phyloP scores from a whole-genome alignment of 2,797 vertebrate genomes.

The Halcyon badia region DNA sequence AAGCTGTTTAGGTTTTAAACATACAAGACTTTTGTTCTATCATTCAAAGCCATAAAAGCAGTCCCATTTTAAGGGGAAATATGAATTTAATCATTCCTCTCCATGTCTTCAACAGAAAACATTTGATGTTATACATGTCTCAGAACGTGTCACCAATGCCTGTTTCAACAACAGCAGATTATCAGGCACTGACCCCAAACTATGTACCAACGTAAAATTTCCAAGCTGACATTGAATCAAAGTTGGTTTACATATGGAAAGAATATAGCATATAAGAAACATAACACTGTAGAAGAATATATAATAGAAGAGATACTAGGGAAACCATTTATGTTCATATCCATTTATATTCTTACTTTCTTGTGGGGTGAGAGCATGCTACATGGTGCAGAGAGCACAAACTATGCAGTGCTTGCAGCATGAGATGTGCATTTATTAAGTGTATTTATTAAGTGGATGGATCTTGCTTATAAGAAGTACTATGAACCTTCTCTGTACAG shows the following conservation, averaged over 20 bases:
- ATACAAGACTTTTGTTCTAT: not conserved
- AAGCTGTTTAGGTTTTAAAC: not conserved
- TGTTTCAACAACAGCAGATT: not conserved
- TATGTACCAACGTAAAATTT: not conserved
- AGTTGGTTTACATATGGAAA: not conserved
- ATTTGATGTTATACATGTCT: accelerated
- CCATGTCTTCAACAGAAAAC: not conserved
- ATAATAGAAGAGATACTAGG: not conserved
- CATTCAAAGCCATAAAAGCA: not conserved
- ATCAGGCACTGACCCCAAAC: not conserved
- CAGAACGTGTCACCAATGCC: not conserved
- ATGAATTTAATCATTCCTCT: not conserved
- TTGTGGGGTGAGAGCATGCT: not conserved
- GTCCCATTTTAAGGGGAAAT: not conserved
- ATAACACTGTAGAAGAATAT: not conserved
- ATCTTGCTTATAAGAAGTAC: not conserved
- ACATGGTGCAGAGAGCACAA: not conserved
- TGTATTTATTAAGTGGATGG: not conserved
- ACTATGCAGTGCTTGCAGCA: not conserved
- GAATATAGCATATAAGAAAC: not conserved
- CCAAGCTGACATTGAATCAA: not conserved
- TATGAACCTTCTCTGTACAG: not conserved
- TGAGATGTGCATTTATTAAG: not conserved
- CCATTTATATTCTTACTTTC: too few relatives aligned
- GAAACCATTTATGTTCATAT: not conserved